Base-by-base conservation (phyloP, 1,140 invertebrate species). In the Bathynomus jamesi region DNA sequence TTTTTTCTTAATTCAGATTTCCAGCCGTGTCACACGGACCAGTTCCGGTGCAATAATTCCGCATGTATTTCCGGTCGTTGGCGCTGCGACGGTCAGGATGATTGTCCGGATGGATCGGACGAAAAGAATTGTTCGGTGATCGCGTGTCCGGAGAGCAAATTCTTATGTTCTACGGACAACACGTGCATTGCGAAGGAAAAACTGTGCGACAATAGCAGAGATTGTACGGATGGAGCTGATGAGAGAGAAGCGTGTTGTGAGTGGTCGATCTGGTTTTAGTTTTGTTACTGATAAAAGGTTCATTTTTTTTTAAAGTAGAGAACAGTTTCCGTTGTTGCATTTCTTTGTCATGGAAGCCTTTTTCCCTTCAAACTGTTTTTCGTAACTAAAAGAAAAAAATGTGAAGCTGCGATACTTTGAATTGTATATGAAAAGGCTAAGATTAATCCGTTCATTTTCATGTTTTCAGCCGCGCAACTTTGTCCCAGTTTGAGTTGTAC, bases 11-110 rank as follows among this genome's bases (percentile, higher is more conserved):
- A n/a, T 77, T 61, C 82, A 94, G 93, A 89, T 83, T 96, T 96
- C 80, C 92, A 92, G 1, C 85, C 90, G 0, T 99, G 96, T 82
- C 89, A 92, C 78, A 88, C 88, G 63, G 91, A 91, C 8, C 93
- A 98, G 83, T 98, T 97, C 82, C 87, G 92, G 27, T 98, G 96
- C 84, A 89, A 89, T 46, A 97, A 97, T 82, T 91, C 93, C 4
- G 84, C 95, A 17, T 99, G 96, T 82, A 94, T 98, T 68, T 93
- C 95, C 0, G 85, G 86, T 3, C 78, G 82, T 60, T 85, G 84
- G 80, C 79, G 80, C 28, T 86, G 84, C 78, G 85, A 85, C 73
- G 82, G 83, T 21, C 83, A 83, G 75, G 74, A 66, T 8, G 82
- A 83, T 78, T 83, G 81, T 75, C 81, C 80, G 1, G 84, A 85